Conservation (phyloP, 2,113 vertebrate genomes). For the Scalopus aquaticus region DNA sequence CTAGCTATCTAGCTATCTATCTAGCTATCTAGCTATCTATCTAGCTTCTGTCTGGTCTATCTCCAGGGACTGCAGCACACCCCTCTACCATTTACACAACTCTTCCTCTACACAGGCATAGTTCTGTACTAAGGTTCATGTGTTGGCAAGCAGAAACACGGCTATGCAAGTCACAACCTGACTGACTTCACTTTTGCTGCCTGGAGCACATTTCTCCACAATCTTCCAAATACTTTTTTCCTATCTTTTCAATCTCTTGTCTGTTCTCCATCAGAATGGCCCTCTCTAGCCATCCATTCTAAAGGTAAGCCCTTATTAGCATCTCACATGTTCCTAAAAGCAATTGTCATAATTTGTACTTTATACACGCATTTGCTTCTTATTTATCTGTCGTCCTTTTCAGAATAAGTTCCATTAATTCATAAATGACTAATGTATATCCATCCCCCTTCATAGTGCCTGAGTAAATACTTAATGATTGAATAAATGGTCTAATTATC, state of each 20-base stretch:
- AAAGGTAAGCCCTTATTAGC: background rate
- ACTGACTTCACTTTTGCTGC: background rate
- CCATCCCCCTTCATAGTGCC: background rate
- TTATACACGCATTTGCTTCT: background rate
- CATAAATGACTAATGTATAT: background rate
- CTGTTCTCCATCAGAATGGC: background rate
- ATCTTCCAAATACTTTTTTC: background rate
- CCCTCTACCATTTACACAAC: background rate
- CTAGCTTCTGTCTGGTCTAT: background rate
- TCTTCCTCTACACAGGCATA: background rate
- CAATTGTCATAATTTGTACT: background rate
- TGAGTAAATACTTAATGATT: constrained; percentile 5
- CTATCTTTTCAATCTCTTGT: background rate
- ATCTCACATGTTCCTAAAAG: background rate
- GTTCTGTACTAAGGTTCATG: background rate
- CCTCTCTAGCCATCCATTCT: background rate
- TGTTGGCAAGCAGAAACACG: background rate
- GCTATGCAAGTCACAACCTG: background rate
- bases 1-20: too few relatives aligned
- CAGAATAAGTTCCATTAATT: background rate
- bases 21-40: too few relatives aligned
- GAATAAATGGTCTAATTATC: background rate
- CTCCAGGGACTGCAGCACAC: background rate
- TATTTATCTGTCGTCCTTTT: background rate
- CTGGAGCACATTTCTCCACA: background rate